Conservation (phyloP, 1,140 invertebrate species). For the Philopotamus ludificatus region DNA sequence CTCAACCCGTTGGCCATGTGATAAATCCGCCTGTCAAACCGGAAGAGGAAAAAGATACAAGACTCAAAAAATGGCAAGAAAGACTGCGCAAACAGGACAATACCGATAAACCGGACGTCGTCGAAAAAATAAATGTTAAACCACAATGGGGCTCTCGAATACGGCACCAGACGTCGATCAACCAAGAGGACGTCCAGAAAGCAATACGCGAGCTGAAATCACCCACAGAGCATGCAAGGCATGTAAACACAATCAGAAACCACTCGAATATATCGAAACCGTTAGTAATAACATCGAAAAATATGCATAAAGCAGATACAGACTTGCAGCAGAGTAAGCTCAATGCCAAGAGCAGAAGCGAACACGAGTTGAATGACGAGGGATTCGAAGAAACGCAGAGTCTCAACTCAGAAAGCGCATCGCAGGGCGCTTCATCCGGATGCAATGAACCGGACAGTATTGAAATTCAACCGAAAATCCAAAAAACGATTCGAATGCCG, state of each 20-base stretch:
- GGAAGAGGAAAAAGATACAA: conserved; percentile 61
- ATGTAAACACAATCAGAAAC: conserved; percentile 36
- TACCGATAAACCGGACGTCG: conserved; percentile 24
- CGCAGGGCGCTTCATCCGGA: conserved; percentile 73
- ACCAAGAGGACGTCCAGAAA: conserved; percentile 63
- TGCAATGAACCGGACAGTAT: conserved; percentile 67
- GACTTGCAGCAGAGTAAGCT: conserved; percentile 28
- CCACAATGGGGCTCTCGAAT: conserved; percentile 40
- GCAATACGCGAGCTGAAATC: conserved; percentile 62
- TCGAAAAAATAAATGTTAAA: conserved; percentile 24
- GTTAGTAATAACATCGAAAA: conserved; percentile 41
- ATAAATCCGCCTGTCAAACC: conserved; percentile 46
- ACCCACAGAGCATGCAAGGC: conserved; percentile 55
- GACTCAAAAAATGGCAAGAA: conserved; percentile 65
- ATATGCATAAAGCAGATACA: conserved; percentile 46
- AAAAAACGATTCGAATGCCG: conserved; percentile 27
- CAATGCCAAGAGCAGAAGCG: conserved; percentile 53
- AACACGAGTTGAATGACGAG: conserved; percentile 78
- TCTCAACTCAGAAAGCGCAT: conserved; percentile 79
- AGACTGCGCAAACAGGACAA: conserved; percentile 55
- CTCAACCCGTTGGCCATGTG: conserved; percentile 49
- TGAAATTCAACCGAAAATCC: conserved; percentile 45
- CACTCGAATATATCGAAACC: conserved; percentile 14
- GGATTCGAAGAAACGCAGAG: conserved; percentile 87
- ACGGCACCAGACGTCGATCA: conserved; percentile 61